phyloP scores from a whole-genome alignment of 2,113 vertebrate species.

The Peromyscus leucopus region DNA sequence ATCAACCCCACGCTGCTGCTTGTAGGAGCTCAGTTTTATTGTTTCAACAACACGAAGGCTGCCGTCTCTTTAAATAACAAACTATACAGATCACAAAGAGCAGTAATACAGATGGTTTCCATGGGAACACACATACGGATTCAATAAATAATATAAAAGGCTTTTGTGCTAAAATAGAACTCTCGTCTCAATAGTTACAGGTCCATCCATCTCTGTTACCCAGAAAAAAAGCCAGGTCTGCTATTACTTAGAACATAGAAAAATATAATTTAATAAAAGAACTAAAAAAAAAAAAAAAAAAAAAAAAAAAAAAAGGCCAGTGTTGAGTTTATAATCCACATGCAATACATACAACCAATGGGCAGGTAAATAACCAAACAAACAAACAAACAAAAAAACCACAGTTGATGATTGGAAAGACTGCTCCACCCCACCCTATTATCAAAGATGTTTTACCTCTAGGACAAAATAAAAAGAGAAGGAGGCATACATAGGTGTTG shows the following conservation, averaged over 20 bases:
- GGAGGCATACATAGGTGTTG: neutral
- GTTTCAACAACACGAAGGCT: constrained; percentile 80
- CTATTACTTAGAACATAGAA: constrained; percentile 86
- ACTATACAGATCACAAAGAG: constrained; percentile 75
- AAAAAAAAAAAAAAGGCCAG: constrained; percentile 69
- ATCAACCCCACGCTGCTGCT: fast-evolving
- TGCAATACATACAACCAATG: constrained; percentile 82
- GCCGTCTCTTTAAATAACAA: constrained; percentile 80
- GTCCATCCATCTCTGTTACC: constrained; percentile 83
- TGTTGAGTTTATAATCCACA: constrained; percentile 76
- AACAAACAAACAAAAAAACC: constrained; percentile 71
- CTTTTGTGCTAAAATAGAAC: constrained; percentile 88
- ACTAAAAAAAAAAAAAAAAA: constrained; percentile 76
- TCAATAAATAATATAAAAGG: constrained; percentile 90
- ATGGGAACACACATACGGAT: constrained; percentile 78
- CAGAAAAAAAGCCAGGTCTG: constrained; percentile 83
- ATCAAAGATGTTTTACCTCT: neutral
- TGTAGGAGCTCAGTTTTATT: neutral
- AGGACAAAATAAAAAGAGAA: constrained; percentile 81
- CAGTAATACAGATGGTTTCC: constrained; percentile 83
- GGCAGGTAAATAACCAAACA: constrained; percentile 61
- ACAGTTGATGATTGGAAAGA: constrained; percentile 61
- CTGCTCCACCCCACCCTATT: constrained; percentile 7
- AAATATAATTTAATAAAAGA: constrained; percentile 83
- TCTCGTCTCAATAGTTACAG: constrained; percentile 80